Conservation (phyloP, 30 jellyfish, hydroid and myxozoan species). For the Catostylus mosaicus region DNA sequence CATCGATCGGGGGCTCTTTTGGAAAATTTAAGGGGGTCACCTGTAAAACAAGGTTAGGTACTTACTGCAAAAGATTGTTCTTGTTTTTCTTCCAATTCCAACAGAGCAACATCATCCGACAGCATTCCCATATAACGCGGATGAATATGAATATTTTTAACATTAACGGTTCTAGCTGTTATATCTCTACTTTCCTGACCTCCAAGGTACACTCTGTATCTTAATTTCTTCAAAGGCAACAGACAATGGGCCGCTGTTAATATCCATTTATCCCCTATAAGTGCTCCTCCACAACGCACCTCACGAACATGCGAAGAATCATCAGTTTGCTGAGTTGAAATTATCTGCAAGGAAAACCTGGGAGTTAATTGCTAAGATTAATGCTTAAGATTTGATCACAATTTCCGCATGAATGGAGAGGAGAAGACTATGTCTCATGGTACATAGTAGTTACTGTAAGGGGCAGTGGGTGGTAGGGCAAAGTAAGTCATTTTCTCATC, state of each 20-base stretch:
- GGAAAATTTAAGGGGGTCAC: too few species aligned
- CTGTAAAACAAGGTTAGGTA: neutral
- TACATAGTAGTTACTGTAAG: too few species aligned
- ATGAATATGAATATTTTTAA: conserved; percentile 35
- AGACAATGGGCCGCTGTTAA: conserved; percentile 81
- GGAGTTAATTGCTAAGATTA: too few species aligned
- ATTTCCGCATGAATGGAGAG: too few species aligned
- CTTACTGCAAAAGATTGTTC: conserved; percentile 30
- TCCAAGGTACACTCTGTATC: conserved; percentile 53
- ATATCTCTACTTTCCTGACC: conserved; percentile 59
- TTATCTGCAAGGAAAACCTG: conserved; percentile 13
- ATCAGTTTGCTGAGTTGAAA: neutral
- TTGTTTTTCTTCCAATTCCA: conserved; percentile 23
- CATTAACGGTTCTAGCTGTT: conserved; percentile 24
- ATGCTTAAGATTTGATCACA: too few species aligned
- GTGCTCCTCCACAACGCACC: conserved; percentile 73
- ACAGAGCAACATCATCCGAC: conserved; percentile 58
- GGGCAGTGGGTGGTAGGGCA: too few species aligned
- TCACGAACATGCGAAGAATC: conserved; percentile 16
- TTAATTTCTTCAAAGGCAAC: conserved; percentile 15
- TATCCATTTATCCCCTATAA: conserved; percentile 68
- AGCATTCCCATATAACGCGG: conserved; percentile 58
- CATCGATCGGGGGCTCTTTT: too few species aligned
- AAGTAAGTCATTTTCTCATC: too few species aligned
- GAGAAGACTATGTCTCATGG: too few species aligned